These are phyloP conservation scores for Peromyscus polionotus DNA, from an alignment of 2,113 vertebrate genomes.

Conservation along the genomic window DNA sequence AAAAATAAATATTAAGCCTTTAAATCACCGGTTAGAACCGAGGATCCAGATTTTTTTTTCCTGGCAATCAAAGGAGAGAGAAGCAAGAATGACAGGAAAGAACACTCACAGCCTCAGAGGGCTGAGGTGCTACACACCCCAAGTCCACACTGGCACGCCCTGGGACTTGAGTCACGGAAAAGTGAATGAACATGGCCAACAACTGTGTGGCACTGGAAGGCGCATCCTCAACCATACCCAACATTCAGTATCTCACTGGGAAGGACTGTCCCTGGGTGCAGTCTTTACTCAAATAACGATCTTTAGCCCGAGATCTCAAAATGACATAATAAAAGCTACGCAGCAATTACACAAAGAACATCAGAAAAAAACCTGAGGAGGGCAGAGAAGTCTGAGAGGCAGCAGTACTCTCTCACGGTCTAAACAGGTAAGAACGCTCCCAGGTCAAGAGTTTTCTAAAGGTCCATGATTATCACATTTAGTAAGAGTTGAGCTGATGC, in stretches of 20 bases:
- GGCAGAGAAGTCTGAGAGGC: neutral
- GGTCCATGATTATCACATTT: neutral
- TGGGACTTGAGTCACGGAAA: neutral
- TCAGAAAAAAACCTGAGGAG: neutral
- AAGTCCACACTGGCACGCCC: neutral
- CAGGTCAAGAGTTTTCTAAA: conserved; percentile 33
- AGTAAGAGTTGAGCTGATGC: neutral
- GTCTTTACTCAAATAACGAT: neutral
- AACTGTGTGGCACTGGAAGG: neutral
- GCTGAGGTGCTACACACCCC: neutral
- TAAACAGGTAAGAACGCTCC: neutral
- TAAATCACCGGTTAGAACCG: neutral
- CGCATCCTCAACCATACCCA: neutral
- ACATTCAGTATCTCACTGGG: neutral
- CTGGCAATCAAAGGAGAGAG: neutral
- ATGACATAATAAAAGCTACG: neutral
- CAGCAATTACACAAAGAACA: neutral
- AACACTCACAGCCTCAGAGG: neutral
- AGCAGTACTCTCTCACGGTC: neutral
- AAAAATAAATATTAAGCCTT: neutral
- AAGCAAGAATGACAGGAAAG: neutral
- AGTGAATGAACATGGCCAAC: neutral
- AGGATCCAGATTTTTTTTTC: neutral
- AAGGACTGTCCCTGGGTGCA: neutral
- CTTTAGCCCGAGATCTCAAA: neutral